Conservation (phyloP, 2,797 vertebrate species). For the Anniella stebbinsi region DNA sequence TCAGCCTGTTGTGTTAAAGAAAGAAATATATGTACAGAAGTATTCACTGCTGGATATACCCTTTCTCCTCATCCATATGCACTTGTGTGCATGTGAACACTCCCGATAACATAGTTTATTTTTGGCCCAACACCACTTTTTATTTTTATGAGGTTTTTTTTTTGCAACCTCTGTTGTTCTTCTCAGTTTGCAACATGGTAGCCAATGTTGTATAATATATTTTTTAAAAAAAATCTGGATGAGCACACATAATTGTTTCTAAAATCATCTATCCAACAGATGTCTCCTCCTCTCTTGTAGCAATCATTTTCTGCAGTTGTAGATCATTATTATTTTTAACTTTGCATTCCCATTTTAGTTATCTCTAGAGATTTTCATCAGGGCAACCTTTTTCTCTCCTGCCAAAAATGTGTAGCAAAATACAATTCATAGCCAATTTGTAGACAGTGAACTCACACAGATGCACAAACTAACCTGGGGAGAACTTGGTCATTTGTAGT, state of each 20-base stretch:
- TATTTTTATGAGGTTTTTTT: conserved; percentile 65
- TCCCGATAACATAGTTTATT: conserved; percentile 56
- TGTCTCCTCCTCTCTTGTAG: conserved; percentile 77
- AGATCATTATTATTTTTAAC: conserved; percentile 59
- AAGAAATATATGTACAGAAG: neutral
- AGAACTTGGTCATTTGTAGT: neutral
- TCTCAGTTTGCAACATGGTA: conserved; percentile 74
- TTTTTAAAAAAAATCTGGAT: conserved; percentile 82
- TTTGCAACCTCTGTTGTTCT: conserved; percentile 76
- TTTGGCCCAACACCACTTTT: conserved; percentile 65
- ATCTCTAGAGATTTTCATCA: conserved; percentile 73
- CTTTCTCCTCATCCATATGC: neutral
- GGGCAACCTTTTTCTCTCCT: conserved; percentile 69
- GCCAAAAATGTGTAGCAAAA: conserved; percentile 61
- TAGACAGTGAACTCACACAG: neutral
- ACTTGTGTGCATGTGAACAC: neutral
- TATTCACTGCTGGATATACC: neutral
- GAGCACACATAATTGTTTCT: conserved; percentile 83
- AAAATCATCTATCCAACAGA: conserved; percentile 81
- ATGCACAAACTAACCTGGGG: neutral
- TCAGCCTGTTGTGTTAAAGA: neutral
- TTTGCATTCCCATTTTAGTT: conserved; percentile 74
- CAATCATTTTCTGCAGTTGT: conserved; percentile 73
- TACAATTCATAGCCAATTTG: conserved; percentile 50
- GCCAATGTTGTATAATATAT: conserved; percentile 77